Conservation (phyloP, 2,113 vertebrate genomes). For the Tachuris rubrigastra region DNA sequence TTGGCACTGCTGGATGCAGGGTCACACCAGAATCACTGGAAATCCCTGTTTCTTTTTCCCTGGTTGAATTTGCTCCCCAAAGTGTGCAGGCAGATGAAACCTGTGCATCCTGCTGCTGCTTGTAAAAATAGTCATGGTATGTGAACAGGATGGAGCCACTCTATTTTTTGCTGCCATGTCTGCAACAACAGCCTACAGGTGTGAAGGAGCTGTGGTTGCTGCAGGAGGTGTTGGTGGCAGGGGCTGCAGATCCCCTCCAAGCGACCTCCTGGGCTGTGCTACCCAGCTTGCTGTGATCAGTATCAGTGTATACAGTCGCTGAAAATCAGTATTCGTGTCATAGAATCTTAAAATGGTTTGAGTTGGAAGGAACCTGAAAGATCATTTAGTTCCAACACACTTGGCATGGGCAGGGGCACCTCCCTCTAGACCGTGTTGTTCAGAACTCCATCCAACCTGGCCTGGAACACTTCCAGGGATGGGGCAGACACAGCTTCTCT, state of each 20-base stretch:
- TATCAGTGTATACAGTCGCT: background rate
- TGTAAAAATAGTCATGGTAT: background rate
- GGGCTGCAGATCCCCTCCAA: background rate
- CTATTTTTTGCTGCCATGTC: background rate
- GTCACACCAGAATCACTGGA: background rate
- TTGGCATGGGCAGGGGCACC: background rate
- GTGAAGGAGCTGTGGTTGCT: background rate
- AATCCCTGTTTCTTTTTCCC: background rate
- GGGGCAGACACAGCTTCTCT: background rate
- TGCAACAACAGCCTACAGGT: background rate
- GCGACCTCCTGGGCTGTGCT: fast-evolving
- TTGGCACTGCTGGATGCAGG: background rate
- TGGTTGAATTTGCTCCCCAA: background rate
- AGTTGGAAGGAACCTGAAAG: background rate
- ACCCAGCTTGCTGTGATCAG: background rate
- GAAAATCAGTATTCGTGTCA: background rate
- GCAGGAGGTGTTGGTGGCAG: background rate
- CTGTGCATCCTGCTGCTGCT: background rate
- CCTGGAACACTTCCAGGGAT: background rate
- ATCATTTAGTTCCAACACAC: background rate
- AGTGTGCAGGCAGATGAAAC: background rate
- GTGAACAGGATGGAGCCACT: background rate
- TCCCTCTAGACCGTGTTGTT: background rate
- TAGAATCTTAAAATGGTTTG: background rate
- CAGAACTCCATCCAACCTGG: background rate